Conservation (phyloP, 2,888 invertebrate genomes). For the Synanthedon formicaeformis region DNA sequence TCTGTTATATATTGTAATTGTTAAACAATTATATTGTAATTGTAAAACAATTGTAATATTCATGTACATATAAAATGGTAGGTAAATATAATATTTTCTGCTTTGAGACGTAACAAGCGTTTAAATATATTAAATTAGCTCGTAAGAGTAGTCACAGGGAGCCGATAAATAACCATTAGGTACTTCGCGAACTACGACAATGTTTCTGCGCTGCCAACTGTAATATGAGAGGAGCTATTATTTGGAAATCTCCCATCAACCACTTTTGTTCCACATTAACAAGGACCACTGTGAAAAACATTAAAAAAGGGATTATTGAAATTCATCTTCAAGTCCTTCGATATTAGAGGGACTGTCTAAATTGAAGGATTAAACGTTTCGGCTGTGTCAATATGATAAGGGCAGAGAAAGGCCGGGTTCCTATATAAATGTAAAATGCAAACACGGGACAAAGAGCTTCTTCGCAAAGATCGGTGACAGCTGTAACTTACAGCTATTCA, state of each 20-base stretch:
- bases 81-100: too few species aligned
- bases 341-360: conserved; percentile 38
- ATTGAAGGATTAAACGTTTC: conserved; percentile 51
- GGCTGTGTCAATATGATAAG: conserved; percentile 62
- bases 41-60: too few species aligned
- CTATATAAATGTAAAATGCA: conserved; percentile 47
- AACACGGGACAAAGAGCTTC: conserved; percentile 42
- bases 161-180: conserved; percentile 10
- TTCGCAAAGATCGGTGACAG: conserved; percentile 33
- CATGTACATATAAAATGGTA: too few species aligned
- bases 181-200: conserved; percentile 6
- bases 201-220: conserved; percentile 6
- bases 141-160: conserved; percentile 3
- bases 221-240: conserved; percentile 6
- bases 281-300: conserved; percentile 5
- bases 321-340: conserved; percentile 8
- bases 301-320: conserved; percentile 9
- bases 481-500: conserved; percentile 24
- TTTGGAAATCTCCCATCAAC: conserved; percentile 5
- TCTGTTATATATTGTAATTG: too few species aligned
- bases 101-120: too few species aligned
- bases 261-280: conserved; percentile 4
- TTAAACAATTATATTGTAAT: too few species aligned
- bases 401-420: conserved; percentile 37
- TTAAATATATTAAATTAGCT: too few species aligned